These are phyloP conservation scores for Rhyacophila evoluta DNA, from an alignment of 2,888 invertebrate species.

Conservation along the genomic window DNA sequence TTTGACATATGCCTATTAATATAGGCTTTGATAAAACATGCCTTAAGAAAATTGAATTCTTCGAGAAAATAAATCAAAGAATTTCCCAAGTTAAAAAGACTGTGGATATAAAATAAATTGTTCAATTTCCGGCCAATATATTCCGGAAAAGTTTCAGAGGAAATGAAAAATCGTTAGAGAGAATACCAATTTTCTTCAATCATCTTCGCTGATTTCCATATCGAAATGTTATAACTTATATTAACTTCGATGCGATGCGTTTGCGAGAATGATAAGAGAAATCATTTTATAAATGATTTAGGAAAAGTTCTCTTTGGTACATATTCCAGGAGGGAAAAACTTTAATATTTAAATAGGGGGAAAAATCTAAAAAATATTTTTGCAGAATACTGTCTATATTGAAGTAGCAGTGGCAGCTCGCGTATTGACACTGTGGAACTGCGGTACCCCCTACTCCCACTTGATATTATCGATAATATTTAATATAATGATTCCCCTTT, in stretches of 20 bases:
- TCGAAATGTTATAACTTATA: not conserved
- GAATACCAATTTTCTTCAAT: conserved; percentile 19
- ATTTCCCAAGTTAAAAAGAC: not conserved
- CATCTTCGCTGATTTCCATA: conserved; percentile 10
- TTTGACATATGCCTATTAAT: not conserved
- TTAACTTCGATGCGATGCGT: conserved; percentile 3
- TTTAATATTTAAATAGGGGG: too few relatives aligned
- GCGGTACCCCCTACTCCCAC: too few relatives aligned
- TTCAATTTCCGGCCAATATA: conserved; percentile 22
- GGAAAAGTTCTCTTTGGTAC: not conserved
- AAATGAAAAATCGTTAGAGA: conserved; percentile 1
- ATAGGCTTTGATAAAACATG: not conserved
- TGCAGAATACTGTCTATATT: too few relatives aligned
- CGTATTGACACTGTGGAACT: too few relatives aligned
- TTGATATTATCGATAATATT: too few relatives aligned
- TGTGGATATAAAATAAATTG: conserved; percentile 22
- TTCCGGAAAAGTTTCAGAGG: conserved; percentile 9
- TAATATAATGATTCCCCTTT: too few relatives aligned
- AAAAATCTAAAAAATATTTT: too few relatives aligned
- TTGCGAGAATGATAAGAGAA: not conserved
- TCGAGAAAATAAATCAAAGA: not conserved
- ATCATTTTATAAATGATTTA: not conserved
- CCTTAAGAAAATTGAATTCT: not conserved
- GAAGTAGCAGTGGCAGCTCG: too few relatives aligned
- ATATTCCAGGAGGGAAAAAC: too few relatives aligned